Evolutionary conservation across 2,888 invertebrate genomes (phyloP).

Genomic region (Nebria salina): DNA sequence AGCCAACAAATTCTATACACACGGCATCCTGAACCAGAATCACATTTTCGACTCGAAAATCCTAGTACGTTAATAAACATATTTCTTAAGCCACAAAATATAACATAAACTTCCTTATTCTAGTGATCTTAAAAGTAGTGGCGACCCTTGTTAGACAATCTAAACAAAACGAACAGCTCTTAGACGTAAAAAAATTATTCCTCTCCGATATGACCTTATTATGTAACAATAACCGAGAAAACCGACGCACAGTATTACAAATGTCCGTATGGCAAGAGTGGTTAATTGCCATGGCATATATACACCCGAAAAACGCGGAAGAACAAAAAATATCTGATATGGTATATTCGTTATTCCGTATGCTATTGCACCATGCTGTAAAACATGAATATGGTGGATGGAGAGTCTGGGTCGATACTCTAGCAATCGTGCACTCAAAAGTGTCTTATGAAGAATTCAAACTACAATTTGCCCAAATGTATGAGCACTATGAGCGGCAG

Average conservation of each 20-base stretch:
- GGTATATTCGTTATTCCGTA: constrained; percentile 97
- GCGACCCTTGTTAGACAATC: constrained; percentile 97
- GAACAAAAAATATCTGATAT: constrained; percentile 97
- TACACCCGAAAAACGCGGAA: constrained; percentile 94
- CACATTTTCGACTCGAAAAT: constrained; percentile 93
- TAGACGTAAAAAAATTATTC: constrained; percentile 95
- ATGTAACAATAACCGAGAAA: constrained; percentile 97
- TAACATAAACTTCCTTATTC: constrained; percentile 54
- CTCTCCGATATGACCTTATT: constrained; percentile 98
- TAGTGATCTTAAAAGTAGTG: constrained; percentile 98
- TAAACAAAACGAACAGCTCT: constrained; percentile 88
- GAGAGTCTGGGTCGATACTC: constrained; percentile 99
- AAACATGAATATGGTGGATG: constrained; percentile 99
- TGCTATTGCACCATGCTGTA: constrained; percentile 98
- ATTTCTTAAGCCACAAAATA: background rate
- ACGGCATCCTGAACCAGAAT: constrained; percentile 94
- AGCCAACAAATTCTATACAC: constrained; percentile 94
- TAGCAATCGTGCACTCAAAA: constrained; percentile 99
- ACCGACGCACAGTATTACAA: constrained; percentile 95
- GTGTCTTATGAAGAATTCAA: constrained; percentile 98
- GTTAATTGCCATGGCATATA: constrained; percentile 98
- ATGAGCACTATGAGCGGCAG: constrained; percentile 93
- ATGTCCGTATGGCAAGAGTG: constrained; percentile 99
- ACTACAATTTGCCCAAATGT: constrained; percentile 97
- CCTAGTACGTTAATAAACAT: constrained; percentile 77